Evolutionary conservation across 2,797 vertebrate genomes (phyloP), one percentile per base, ranked within the genome.

Genomic region (Fundulus diaphanus): DNA sequence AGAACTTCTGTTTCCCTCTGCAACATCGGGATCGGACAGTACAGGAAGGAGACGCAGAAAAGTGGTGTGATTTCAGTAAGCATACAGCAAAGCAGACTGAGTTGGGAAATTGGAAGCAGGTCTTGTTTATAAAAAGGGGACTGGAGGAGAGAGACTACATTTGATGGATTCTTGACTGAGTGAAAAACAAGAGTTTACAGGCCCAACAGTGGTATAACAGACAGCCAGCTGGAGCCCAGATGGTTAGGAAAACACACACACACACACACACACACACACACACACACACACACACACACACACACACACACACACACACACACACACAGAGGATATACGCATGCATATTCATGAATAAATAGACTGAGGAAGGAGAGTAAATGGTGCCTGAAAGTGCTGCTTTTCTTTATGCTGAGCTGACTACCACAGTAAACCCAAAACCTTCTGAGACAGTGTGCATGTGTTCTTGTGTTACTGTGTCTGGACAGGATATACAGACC

Each of bases 191-290:
- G 79, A 81, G 15, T 87, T 85, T 79, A 89, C 8, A 1, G 68
- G 66, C 75, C 80, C 20, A 84, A 88, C 81, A 87, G 84, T 77
- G 74, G 73, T 12, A 68, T 70, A 63, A 57, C 71, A 70, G 31
- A 15, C 40, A 86, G 69, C 80, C 91, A 92, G 89, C 87, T 90
- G 89, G 72, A 76, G 65, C 12, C 83, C 89, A 90, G 89, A 90
- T 90, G 90, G 48, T 59, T 56, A 63, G 44, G 76, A 35, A 3
- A 11, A 72, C 56, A 51, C 48, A 4, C 52, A 59, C 52, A 68
- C 57, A 70, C 13, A 46, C 61, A 73, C 35, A 37, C 48, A 48
- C 4, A n/a, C n/a, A n/a, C 29, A 59, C 57, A 18, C 57, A 59
- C 46, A 18, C 46, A 48, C 2, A 48, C 46, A 1, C 46, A 48